Evolutionary conservation across 1,140 invertebrate genomes (phyloP).

Genomic region (Asbolus verrucosus): DNA sequence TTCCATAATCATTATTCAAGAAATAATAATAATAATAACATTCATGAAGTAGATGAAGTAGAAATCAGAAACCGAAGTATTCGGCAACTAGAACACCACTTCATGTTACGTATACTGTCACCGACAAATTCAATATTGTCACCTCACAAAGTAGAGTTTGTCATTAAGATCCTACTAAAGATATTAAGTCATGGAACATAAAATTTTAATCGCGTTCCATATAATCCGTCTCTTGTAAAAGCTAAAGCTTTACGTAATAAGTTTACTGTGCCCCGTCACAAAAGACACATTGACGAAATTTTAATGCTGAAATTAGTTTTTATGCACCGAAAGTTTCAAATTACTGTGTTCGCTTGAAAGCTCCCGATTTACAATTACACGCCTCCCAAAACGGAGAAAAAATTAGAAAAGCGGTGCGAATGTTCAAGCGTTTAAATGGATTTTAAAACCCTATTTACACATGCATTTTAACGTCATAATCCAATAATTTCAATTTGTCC

Average conservation of each 20-base stretch:
- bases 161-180: constrained; percentile 38
- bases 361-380: constrained; percentile 13
- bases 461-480: too few species aligned
- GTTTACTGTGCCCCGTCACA: constrained; percentile 17
- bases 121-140: constrained; percentile 33
- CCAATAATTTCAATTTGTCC: constrained; percentile 2
- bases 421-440: constrained; percentile 1
- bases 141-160: constrained; percentile 38
- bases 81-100: not conserved
- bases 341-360: not conserved
- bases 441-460: constrained; percentile 9
- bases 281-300: constrained; percentile 37
- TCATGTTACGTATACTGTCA: constrained; percentile 14
- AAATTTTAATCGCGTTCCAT: constrained; percentile 37
- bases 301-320: constrained; percentile 31
- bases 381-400: too few species aligned
- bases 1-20: too few species aligned
- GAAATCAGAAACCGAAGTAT: not conserved
- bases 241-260: constrained; percentile 33
- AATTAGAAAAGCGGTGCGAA: not conserved
- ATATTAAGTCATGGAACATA: constrained; percentile 39
- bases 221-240: constrained; percentile 39
- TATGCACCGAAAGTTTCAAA: constrained; percentile 19
- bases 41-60: not conserved
- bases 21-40: too few species aligned